phyloP scores from a whole-genome alignment of 2,113 vertebrate genomes.

The Paradoxurus hermaphroditus region DNA sequence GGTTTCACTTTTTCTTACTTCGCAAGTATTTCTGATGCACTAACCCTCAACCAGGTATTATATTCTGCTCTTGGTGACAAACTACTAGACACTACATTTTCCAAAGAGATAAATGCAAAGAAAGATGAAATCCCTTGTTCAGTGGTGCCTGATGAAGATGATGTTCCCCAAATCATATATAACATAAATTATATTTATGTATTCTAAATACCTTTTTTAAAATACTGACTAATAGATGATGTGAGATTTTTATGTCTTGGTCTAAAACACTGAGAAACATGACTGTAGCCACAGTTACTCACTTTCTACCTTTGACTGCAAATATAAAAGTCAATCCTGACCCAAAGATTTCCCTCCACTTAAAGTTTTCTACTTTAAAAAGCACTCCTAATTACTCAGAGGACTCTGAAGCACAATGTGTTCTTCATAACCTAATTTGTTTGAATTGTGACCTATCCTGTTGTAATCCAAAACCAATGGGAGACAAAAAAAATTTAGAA shows the following conservation, averaged over 20 bases:
- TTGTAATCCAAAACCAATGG: not conserved
- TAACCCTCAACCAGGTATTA: not conserved
- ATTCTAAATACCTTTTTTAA: conserved; percentile 15
- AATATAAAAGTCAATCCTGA: not conserved
- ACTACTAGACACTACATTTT: not conserved
- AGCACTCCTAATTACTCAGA: not conserved
- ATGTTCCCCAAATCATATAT: not conserved
- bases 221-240: not conserved
- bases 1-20: not conserved
- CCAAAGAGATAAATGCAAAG: not conserved
- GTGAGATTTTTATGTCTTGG: not conserved
- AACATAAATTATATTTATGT: not conserved
- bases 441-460: not conserved
- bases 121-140: not conserved
- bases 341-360: not conserved
- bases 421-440: not conserved
- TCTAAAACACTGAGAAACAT: not conserved
- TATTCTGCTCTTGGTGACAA: not conserved
- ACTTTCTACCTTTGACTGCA: not conserved
- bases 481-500: not conserved
- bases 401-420: not conserved
- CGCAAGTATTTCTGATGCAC: not conserved
- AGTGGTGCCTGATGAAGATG: not conserved
- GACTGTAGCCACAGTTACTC: not conserved
- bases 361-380: not conserved